Conservation (phyloP, 2,888 invertebrate species). For the Orthonevra nobilis region DNA sequence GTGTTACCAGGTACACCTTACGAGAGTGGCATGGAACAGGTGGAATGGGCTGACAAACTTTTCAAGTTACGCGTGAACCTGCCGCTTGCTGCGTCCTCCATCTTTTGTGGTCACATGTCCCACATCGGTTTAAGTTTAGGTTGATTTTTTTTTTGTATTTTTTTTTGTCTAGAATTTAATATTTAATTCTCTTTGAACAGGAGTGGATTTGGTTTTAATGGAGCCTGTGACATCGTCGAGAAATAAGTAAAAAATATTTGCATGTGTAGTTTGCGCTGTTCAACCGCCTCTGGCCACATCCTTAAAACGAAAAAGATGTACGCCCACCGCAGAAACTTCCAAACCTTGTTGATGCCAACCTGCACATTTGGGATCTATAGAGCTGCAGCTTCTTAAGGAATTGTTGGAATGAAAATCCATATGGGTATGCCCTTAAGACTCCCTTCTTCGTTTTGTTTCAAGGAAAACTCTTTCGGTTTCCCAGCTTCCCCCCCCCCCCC, state of each 20-base stretch:
- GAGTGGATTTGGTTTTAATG: background rate
- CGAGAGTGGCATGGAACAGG: background rate
- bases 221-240: background rate
- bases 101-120: slow-evolving; percentile 43
- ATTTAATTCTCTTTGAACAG: background rate
- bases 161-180: slow-evolving; percentile 6
- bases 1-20: background rate
- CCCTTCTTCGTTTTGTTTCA: slow-evolving; percentile 25
- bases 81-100: slow-evolving; percentile 15
- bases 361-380: slow-evolving; percentile 27
- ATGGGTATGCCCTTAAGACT: slow-evolving; percentile 29
- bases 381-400: slow-evolving; percentile 24
- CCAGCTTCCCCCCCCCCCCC: too few species aligned
- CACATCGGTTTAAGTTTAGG: slow-evolving; percentile 29
- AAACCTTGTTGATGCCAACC: slow-evolving; percentile 15
- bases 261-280: background rate
- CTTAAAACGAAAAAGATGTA: slow-evolving; percentile 38
- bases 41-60: background rate
- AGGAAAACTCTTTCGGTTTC: slow-evolving; percentile 17
- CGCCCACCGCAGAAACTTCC: slow-evolving; percentile 17
- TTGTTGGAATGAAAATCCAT: slow-evolving; percentile 48
- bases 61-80: slow-evolving; percentile 28
- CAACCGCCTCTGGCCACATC: background rate
- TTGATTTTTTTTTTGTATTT: background rate
- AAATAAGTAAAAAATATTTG: background rate